These are phyloP conservation scores for Nemotelus nigrinus DNA, from an alignment of 2,888 invertebrate genomes.

Conservation along the genomic window DNA sequence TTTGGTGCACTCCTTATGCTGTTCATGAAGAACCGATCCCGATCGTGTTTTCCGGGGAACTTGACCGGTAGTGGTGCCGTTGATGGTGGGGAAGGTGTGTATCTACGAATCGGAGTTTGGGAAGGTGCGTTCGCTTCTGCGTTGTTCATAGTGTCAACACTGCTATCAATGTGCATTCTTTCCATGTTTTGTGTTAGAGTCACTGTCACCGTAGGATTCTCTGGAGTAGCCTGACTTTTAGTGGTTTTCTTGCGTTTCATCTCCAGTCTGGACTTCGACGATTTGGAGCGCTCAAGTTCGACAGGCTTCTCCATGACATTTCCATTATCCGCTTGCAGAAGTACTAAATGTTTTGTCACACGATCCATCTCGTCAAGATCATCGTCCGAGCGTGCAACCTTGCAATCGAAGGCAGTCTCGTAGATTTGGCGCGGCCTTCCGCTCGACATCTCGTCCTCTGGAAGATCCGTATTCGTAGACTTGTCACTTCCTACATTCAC, in stretches of 20 bases:
- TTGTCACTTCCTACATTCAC: slow-evolving; percentile 52
- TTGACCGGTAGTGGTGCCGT: slow-evolving; percentile 85
- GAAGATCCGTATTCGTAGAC: slow-evolving; percentile 48
- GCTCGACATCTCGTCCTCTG: slow-evolving; percentile 67
- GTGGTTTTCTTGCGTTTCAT: slow-evolving; percentile 63
- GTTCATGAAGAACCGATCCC: slow-evolving; percentile 70
- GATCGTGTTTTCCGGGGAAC: slow-evolving; percentile 73
- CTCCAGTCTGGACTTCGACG: slow-evolving; percentile 58
- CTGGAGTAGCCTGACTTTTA: slow-evolving; percentile 63
- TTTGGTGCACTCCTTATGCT: slow-evolving; percentile 85
- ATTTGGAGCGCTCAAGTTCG: slow-evolving; percentile 61
- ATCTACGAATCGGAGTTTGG: slow-evolving; percentile 75
- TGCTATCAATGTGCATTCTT: slow-evolving; percentile 70
- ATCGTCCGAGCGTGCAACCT: slow-evolving; percentile 81
- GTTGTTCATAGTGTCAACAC: slow-evolving; percentile 67
- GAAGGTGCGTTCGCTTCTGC: slow-evolving; percentile 66
- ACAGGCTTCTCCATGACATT: slow-evolving; percentile 66
- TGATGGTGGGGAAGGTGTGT: slow-evolving; percentile 84
- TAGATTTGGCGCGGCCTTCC: slow-evolving; percentile 79
- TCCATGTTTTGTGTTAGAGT: slow-evolving; percentile 67
- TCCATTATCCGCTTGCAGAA: slow-evolving; percentile 69
- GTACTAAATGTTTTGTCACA: slow-evolving; percentile 81
- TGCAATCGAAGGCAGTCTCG: slow-evolving; percentile 90
- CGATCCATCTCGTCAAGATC: slow-evolving; percentile 84
- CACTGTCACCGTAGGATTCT: slow-evolving; percentile 53